A percentile compares a stretch with the other conserved stretches of the same genome.
These are phyloP conservation scores for Drosophila orena DNA, from an alignment of 1,140 invertebrate species.

Conservation along the genomic window DNA sequence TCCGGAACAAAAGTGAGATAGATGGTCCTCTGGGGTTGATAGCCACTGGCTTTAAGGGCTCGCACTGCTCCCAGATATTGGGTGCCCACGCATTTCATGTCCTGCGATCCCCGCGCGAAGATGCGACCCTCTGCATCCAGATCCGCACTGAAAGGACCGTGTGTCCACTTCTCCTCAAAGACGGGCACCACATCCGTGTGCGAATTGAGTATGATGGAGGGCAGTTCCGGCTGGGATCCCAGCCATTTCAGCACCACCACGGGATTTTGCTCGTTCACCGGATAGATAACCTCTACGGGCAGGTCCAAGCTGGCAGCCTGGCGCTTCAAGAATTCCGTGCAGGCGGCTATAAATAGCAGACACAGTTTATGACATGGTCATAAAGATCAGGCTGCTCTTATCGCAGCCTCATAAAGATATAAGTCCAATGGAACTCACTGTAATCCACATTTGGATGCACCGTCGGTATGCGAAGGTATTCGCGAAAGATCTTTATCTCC, in stretches of 20 bases:
- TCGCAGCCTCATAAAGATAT: constrained; percentile 3
- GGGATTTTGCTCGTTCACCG: constrained; percentile 86
- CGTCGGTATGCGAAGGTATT: constrained; percentile 92
- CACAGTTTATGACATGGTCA: constrained; percentile 74
- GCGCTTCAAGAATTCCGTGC: constrained; percentile 88
- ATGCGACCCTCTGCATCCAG: constrained; percentile 92
- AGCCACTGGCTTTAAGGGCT: constrained; percentile 87
- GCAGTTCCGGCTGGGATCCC: constrained; percentile 88
- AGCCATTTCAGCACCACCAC: constrained; percentile 91
- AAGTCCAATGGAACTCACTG: constrained; percentile 86
- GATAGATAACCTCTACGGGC: constrained; percentile 85
- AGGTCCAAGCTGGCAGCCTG: constrained; percentile 88
- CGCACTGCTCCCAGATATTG: constrained; percentile 89
- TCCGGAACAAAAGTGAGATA: constrained; percentile 95
- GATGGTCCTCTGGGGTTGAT: constrained; percentile 88
- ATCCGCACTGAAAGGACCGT: constrained; percentile 90
- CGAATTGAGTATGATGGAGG: constrained; percentile 91
- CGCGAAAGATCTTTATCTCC: constrained; percentile 91
- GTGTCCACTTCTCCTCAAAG: constrained; percentile 87
- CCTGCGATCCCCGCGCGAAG: constrained; percentile 92
- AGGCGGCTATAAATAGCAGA: constrained; percentile 89
- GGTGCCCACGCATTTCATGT: constrained; percentile 85
- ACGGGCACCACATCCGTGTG: constrained; percentile 96
- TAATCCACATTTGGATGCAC: constrained; percentile 94
- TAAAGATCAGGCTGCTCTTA: constrained; percentile 13